A percentile compares a stretch with the other conserved stretches of the same genome.
Conservation (phyloP, 2,888 invertebrate genomes). For the Lasioglossum leucozonium region DNA sequence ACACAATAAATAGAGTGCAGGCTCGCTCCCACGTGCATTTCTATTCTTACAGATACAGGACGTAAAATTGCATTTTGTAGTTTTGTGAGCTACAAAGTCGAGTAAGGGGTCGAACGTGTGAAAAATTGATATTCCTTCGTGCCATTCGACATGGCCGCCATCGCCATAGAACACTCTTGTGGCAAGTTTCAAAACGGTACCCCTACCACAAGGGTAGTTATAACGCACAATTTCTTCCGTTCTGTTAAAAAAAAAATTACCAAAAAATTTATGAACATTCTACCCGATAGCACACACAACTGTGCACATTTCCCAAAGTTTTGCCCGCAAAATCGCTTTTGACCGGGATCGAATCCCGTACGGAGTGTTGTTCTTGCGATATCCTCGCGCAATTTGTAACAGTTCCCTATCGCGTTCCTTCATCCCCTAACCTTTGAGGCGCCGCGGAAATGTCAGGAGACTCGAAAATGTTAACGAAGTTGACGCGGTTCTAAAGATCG, state of each 20-base stretch:
- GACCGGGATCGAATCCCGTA: neutral
- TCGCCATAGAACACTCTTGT: too few relatives aligned
- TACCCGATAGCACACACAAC: neutral
- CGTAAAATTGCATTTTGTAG: neutral
- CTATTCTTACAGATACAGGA: neutral
- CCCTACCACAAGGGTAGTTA: too few relatives aligned
- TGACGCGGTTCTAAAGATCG: constrained; percentile 33
- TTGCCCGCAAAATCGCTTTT: neutral
- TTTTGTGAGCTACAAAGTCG: too few relatives aligned
- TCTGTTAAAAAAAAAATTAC: neutral
- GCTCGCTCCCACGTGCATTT: neutral
- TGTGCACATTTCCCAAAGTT: neutral
- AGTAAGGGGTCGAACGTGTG: neutral
- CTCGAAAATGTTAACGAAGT: constrained; percentile 51
- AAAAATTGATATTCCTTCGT: too few relatives aligned
- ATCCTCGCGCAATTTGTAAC: neutral
- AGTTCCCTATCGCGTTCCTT: neutral
- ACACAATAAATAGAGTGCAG: neutral
- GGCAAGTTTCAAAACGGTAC: too few relatives aligned
- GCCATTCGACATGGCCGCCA: too few relatives aligned
- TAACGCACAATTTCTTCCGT: neutral
- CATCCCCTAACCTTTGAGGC: constrained; percentile 23
- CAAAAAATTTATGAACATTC: neutral
- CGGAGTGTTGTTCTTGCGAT: neutral
- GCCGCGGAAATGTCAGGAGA: constrained; percentile 30